Evolutionary conservation across 2,888 invertebrate genomes (phyloP).

Genomic region (Eristalis arbustorum): DNA sequence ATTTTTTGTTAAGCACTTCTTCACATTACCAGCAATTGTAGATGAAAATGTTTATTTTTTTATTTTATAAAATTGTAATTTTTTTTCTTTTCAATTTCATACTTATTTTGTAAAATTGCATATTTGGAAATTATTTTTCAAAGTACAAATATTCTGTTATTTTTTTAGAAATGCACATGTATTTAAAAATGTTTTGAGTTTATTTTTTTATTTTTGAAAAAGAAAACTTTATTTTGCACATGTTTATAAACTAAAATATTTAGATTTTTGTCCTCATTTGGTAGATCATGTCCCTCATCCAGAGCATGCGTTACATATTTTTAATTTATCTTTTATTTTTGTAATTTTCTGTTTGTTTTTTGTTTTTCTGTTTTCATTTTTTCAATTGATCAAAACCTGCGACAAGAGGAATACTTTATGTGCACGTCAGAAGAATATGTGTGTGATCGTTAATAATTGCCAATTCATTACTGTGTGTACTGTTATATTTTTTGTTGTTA

Average conservation of each 20-base stretch:
- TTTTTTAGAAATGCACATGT: conserved; percentile 33
- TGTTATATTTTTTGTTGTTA: not conserved
- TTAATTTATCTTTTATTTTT: not conserved
- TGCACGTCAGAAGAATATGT: not conserved
- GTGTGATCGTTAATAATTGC: not conserved
- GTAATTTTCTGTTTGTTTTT: not conserved
- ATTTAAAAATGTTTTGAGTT: conserved; percentile 17
- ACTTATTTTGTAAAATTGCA: conserved; percentile 23
- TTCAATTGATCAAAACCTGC: conserved; percentile 3
- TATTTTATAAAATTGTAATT: too few relatives aligned
- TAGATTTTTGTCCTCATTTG: not conserved
- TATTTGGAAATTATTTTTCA: conserved; percentile 17
- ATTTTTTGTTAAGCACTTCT: not conserved
- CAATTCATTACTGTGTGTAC: not conserved
- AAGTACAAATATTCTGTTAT: conserved; percentile 17
- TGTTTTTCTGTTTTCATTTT: not conserved
- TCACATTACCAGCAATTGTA: not conserved
- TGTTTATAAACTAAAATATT: conserved; percentile 2
- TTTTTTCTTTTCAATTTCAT: too few relatives aligned
- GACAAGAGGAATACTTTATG: not conserved
- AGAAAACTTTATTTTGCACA: not conserved
- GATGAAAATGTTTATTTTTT: conserved; percentile 3
- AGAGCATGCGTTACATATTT: conserved; percentile 2
- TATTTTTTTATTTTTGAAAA: not conserved
- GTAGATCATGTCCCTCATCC: not conserved